Evolutionary conservation across 2,888 invertebrate genomes (phyloP).

Genomic region (Dicyrtomina minuta): DNA sequence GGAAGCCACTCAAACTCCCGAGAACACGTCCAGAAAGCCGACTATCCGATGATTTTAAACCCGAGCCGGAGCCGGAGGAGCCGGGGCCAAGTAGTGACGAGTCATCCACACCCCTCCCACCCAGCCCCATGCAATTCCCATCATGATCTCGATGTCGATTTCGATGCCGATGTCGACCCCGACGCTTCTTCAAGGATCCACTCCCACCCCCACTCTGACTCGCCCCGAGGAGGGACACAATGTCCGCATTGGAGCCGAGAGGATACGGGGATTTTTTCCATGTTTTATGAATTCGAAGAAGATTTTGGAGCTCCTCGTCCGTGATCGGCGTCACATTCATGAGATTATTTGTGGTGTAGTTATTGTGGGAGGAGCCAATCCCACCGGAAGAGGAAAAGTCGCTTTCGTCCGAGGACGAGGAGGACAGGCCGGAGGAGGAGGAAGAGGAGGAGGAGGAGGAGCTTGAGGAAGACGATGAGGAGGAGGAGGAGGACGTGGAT

Average conservation of each 20-base stretch:
- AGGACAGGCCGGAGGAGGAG: slow-evolving; percentile 19
- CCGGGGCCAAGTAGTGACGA: too few species aligned
- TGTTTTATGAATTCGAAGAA: slow-evolving; percentile 35
- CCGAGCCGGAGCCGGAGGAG: background rate
- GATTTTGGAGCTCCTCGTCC: slow-evolving; percentile 33
- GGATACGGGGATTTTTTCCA: slow-evolving; percentile 36
- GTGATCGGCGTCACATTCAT: slow-evolving; percentile 33
- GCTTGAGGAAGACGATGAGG: slow-evolving; percentile 26
- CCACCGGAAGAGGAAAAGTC: background rate
- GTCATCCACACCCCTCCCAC: too few species aligned
- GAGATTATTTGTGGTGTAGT: background rate
- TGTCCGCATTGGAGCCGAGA: slow-evolving; percentile 21
- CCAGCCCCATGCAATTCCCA: background rate
- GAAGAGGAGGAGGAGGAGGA: too few species aligned
- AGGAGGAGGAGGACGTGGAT: background rate
- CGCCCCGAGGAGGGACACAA: slow-evolving; percentile 18
- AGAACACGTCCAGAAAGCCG: background rate
- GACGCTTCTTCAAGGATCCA: too few species aligned
- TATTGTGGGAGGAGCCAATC: too few species aligned
- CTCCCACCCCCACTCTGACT: too few species aligned
- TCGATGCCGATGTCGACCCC: too few species aligned
- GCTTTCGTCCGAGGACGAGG: background rate
- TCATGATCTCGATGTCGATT: too few species aligned
- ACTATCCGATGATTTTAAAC: background rate
- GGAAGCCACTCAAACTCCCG: background rate